Base-by-base conservation (phyloP, 2,888 invertebrate genomes). In the Polymixis flavicincta region DNA sequence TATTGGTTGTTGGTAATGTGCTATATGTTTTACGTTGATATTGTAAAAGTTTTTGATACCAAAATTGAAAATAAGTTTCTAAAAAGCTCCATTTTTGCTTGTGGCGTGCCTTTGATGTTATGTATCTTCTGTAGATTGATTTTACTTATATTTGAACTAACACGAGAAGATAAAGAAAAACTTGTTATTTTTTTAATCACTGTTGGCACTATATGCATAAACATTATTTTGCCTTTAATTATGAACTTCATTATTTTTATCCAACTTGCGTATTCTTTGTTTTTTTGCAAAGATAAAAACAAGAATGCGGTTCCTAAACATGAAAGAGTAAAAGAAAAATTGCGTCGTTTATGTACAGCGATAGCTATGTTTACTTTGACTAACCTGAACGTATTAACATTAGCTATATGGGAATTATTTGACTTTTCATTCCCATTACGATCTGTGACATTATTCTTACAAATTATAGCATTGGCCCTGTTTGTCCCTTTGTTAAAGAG, bases 401-500 rank as follows among this genome's bases (percentile, higher is more conserved):
- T 65, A 17, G 45, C 14, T n/a, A 0, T 73, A 14, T 74, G 73
- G 73, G 57, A 57, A 13, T 5, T 52, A 3, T n/a, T 65, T n/a
- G 19, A 64, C 6, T 0, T 42, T 52, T 50, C 64, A 8, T 19
- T 54, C 0, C 2, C 13, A 7, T 6, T 64, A 7, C 17, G 50
- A 22, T 19, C 19, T 57, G 13, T 72, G 8, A 65, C 25, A 19
- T 17, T 65, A n/a, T 8, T 32, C 25, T 17, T 52, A 4, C 57
- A 75, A 59, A 52, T 57, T 0, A 0, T 59, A 25, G 52, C 50
- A 4, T 25, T 75, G 13, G 42, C 57, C 0, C 14, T 75, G 0
- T 75, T 75, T 65, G 37, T 75, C 14, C 57, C 57, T n/a, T 28
- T 65, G 2, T 9, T 75, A 19, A 73, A 48, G n/a, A 75, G 75